Conservation (phyloP, 2,797 vertebrate species). For the Dermochelys coriacea region DNA sequence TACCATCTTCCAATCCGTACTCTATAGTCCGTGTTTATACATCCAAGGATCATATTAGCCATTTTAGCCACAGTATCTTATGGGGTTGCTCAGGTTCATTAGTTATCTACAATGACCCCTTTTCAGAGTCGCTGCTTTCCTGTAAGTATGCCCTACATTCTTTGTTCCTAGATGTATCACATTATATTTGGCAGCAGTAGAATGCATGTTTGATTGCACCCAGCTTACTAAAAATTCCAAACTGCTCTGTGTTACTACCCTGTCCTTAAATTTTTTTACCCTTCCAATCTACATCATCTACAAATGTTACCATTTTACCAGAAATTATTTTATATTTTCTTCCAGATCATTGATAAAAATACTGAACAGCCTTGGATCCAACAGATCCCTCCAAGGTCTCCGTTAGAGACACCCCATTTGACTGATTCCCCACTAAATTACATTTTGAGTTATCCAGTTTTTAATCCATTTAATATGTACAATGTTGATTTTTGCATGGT, state of each 20-base stretch:
- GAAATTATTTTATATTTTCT: neutral
- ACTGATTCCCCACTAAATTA: conserved; percentile 30
- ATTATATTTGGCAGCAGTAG: no score
- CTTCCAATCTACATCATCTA: no score
- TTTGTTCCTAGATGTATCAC: no score
- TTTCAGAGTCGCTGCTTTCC: no score
- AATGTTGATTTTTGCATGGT: conserved; percentile 25
- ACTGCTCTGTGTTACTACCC: no score
- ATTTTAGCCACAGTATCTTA: conserved; percentile 7
- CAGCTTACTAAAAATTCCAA: no score
- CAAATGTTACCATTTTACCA: no score
- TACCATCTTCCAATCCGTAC: neutral
- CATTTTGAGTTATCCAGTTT: conserved; percentile 13
- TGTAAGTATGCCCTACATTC: no score
- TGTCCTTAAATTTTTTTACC: no score
- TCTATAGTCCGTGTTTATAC: neutral
- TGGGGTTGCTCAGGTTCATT: neutral
- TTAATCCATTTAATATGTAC: conserved; percentile 33
- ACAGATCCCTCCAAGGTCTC: conserved; percentile 4
- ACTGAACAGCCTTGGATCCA: neutral
- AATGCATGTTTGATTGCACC: no score
- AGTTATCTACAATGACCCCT: neutral
- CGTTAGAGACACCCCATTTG: neutral
- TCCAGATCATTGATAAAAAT: neutral
- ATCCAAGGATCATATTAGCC: neutral